phyloP scores from a whole-genome alignment of 2,888 invertebrate genomes.

The Prenolepis imparis region DNA sequence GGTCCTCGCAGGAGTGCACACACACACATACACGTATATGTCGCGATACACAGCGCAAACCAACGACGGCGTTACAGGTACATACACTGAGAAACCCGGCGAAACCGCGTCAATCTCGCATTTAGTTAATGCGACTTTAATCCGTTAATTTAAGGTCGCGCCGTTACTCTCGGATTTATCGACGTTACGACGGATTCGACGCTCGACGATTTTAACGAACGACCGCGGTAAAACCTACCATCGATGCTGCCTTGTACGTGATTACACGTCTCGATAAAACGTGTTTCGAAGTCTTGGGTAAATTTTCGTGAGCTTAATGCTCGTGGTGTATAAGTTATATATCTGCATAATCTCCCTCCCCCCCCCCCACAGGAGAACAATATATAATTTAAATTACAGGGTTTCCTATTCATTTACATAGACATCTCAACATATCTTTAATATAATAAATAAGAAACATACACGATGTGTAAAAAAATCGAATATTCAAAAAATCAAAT shows the following conservation, averaged over 20 bases:
- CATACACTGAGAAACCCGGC: conserved; percentile 13
- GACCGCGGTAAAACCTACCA: conserved; percentile 45
- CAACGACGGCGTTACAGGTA: not conserved
- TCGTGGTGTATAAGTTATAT: not conserved
- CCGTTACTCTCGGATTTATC: conserved; percentile 46
- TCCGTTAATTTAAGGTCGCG: conserved; percentile 79
- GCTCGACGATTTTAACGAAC: conserved; percentile 51
- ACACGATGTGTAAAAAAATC: not conserved
- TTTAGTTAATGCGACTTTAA: conserved; percentile 83
- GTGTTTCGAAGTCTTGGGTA: not conserved
- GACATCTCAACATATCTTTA: not conserved
- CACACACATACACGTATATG: conserved; percentile 35
- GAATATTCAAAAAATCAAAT: not conserved
- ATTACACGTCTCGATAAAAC: conserved; percentile 7
- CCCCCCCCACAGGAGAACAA: not conserved
- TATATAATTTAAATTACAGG: not conserved
- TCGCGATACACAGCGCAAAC: conserved; percentile 17
- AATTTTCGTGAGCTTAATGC: not conserved
- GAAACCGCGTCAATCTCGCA: conserved; percentile 64
- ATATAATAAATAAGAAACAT: not conserved
- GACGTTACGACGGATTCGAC: conserved; percentile 42
- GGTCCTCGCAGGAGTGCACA: conserved; percentile 59
- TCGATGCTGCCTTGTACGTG: conserved; percentile 18
- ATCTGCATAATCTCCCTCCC: not conserved
- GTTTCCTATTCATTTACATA: not conserved